Conservation (phyloP, 2,113 vertebrate genomes). For the Limnothrissa miodon region DNA sequence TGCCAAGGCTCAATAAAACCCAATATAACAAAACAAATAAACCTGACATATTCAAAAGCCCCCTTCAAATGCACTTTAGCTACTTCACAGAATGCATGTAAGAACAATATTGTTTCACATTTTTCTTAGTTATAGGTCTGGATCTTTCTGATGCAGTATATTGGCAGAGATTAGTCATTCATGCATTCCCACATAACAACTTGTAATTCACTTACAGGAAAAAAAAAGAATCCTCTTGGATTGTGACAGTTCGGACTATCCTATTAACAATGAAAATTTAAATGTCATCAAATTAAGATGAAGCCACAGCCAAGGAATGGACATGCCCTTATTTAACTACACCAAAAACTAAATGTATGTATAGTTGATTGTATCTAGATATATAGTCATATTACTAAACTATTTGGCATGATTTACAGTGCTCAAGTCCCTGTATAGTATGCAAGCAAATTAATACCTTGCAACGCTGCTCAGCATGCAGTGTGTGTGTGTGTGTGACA, state of each 20-base stretch:
- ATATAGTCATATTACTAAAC: slow-evolving; percentile 11
- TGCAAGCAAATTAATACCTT: slow-evolving; percentile 13
- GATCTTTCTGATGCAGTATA: not conserved
- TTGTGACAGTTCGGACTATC: not conserved
- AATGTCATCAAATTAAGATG: not conserved
- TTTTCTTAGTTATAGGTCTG: not conserved
- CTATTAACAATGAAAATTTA: slow-evolving; percentile 5
- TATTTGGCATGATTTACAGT: slow-evolving; percentile 16
- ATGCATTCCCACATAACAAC: slow-evolving; percentile 5
- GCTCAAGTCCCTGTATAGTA: slow-evolving; percentile 17
- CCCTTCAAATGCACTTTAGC: not conserved
- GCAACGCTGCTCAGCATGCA: slow-evolving; percentile 12
- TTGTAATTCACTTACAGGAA: not conserved
- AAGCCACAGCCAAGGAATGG: not conserved
- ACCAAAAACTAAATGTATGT: not conserved
- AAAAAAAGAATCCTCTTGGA: not conserved
- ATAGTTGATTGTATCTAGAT: slow-evolving; percentile 1
- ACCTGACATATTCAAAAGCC: not conserved
- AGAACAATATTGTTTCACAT: not conserved
- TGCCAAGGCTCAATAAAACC: not conserved
- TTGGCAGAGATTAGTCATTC: not conserved
- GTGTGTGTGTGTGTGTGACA: not conserved
- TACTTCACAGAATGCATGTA: not conserved
- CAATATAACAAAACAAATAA: not conserved
- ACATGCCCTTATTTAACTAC: slow-evolving; percentile 1